Evolutionary conservation across 2,113 vertebrate genomes (phyloP).

Genomic region (Genyomyrus donnyi): DNA sequence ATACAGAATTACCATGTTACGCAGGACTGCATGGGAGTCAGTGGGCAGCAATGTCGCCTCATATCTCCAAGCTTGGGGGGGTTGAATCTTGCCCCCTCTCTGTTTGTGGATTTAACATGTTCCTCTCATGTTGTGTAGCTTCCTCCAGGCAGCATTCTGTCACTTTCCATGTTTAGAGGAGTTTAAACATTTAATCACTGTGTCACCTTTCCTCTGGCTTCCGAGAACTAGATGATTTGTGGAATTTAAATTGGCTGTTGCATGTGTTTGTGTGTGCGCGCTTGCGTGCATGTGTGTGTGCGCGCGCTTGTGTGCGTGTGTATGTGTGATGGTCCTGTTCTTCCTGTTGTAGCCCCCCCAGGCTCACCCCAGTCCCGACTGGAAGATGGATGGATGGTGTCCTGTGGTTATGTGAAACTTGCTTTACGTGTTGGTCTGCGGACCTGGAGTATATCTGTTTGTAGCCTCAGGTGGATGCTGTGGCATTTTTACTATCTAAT

Average conservation of each 20-base stretch:
- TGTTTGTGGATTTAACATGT: neutral
- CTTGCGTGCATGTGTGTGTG: neutral
- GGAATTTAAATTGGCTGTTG: neutral
- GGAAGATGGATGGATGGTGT: neutral
- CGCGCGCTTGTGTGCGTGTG: neutral
- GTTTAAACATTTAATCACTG: neutral
- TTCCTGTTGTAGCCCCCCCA: neutral
- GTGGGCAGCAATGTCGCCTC: neutral
- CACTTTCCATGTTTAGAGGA: neutral
- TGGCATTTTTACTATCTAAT: neutral
- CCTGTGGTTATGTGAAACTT: neutral
- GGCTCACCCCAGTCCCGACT: neutral
- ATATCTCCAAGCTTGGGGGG: neutral
- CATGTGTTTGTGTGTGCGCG: neutral
- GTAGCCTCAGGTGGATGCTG: neutral
- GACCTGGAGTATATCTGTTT: neutral
- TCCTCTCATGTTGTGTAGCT: neutral
- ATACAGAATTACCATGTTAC: neutral
- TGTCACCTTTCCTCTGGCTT: neutral
- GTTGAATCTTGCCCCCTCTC: neutral
- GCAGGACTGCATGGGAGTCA: neutral
- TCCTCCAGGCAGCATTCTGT: neutral
- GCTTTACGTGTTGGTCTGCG: neutral
- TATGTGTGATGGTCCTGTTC: neutral
- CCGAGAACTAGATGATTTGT: neutral